Evolutionary conservation across 2,113 vertebrate genomes (phyloP).

Genomic region (Scomber japonicus): DNA sequence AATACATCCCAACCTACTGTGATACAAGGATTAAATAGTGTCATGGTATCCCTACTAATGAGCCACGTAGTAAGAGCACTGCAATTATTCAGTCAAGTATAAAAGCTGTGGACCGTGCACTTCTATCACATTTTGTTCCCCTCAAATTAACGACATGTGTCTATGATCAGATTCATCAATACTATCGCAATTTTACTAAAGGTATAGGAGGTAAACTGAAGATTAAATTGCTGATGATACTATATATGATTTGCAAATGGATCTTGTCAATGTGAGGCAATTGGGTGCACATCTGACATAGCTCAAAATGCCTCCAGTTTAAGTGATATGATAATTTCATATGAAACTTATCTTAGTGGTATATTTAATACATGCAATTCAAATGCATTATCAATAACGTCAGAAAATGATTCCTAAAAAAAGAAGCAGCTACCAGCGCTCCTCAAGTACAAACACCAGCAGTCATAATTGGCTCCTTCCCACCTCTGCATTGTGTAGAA

Average conservation of each 20-base stretch:
- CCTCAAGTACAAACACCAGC: conserved; percentile 1
- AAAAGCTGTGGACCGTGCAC: not conserved
- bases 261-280: not conserved
- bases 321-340: not conserved
- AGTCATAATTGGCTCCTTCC: conserved; percentile 30
- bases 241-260: not conserved
- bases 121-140: no score
- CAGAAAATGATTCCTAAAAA: not conserved
- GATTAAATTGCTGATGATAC: not conserved
- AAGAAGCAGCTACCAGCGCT: not conserved
- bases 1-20: not conserved
- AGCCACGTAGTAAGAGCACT: not conserved
- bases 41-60: not conserved
- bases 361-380: not conserved
- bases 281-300: not conserved
- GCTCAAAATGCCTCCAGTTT: not conserved
- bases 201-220: not conserved
- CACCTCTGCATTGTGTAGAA: conserved; percentile 22
- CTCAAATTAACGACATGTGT: not conserved
- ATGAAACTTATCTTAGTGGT: not conserved
- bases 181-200: not conserved
- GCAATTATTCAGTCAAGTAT: not conserved
- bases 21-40: conserved; percentile 29
- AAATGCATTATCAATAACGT: not conserved
- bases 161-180: not conserved